phyloP scores from a whole-genome alignment of 2,113 vertebrate genomes.

The Ophiodon elongatus region DNA sequence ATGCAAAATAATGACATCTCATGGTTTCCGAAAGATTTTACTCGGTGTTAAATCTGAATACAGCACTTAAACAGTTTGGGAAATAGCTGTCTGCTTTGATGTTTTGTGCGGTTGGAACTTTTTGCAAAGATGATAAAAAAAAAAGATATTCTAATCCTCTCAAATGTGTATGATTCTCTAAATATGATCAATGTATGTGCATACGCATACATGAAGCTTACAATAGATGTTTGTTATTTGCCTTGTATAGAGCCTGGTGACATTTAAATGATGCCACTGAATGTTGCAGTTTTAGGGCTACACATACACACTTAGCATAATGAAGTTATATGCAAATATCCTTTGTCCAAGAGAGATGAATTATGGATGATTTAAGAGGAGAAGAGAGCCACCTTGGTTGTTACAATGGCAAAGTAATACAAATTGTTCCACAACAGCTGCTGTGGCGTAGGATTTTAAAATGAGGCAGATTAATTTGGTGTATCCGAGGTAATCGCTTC shows the following conservation, averaged over 20 bases:
- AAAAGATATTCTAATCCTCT: background rate
- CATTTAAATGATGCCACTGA: background rate
- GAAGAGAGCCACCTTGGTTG: conserved; percentile 4
- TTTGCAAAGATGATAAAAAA: background rate
- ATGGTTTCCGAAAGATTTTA: conserved; percentile 15
- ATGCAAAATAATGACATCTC: conserved; percentile 29
- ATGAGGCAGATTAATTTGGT: conserved; percentile 57
- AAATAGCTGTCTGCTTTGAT: conserved; percentile 27
- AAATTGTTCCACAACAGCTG: conserved; percentile 42
- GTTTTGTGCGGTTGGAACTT: background rate
- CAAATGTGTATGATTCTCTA: conserved; percentile 2
- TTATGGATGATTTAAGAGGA: conserved; percentile 30
- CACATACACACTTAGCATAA: conserved; percentile 7
- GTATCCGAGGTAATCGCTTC: conserved; percentile 46
- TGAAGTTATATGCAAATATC: conserved; percentile 33
- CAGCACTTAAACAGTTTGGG: conserved; percentile 8
- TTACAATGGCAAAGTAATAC: conserved; percentile 29
- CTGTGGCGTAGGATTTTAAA: conserved; percentile 37
- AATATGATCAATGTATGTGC: background rate
- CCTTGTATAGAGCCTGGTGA: background rate
- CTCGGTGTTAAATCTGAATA: conserved; percentile 12
- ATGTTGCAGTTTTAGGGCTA: background rate
- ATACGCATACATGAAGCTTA: background rate
- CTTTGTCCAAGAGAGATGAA: conserved; percentile 14
- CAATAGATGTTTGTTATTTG: background rate